phyloP scores from a whole-genome alignment of 2,797 vertebrate species.

The Meriones psammophilus region DNA sequence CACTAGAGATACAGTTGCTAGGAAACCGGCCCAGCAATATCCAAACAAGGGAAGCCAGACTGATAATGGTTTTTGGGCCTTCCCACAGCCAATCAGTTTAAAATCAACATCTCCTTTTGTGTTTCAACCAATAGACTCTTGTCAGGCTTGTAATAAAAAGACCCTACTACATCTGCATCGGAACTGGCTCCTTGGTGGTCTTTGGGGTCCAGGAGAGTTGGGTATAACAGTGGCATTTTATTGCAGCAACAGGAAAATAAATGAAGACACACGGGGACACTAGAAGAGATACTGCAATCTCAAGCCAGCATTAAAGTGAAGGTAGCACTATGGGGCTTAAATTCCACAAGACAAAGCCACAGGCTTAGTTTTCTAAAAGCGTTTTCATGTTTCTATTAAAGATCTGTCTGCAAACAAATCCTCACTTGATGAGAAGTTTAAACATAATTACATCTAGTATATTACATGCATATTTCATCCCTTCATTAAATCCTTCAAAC shows the following conservation, averaged over 20 bases:
- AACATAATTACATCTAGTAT: slow-evolving; percentile 67
- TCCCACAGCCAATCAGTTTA: too few relatives aligned
- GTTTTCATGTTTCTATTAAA: slow-evolving; percentile 67
- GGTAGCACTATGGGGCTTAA: neutral
- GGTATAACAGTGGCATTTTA: neutral
- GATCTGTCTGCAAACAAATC: slow-evolving; percentile 76
- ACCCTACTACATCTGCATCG: too few relatives aligned
- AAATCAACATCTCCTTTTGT: too few relatives aligned
- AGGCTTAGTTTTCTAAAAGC: slow-evolving; percentile 41
- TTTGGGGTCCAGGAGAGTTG: too few relatives aligned
- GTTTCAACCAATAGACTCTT: too few relatives aligned
- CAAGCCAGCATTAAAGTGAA: neutral
- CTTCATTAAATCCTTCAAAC: slow-evolving; percentile 73
- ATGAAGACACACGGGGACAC: neutral
- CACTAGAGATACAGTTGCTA: too few relatives aligned
- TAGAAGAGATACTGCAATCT: neutral
- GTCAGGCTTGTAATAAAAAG: too few relatives aligned
- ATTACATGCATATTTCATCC: slow-evolving; percentile 73
- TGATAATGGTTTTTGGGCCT: too few relatives aligned
- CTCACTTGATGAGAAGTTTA: slow-evolving; percentile 72
- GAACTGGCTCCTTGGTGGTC: too few relatives aligned
- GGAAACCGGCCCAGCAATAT: too few relatives aligned
- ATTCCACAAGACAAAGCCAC: neutral
- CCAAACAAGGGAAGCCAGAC: too few relatives aligned
- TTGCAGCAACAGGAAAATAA: neutral